Conservation (phyloP, 2,888 invertebrate genomes). For the Exocentrus adspersus region DNA sequence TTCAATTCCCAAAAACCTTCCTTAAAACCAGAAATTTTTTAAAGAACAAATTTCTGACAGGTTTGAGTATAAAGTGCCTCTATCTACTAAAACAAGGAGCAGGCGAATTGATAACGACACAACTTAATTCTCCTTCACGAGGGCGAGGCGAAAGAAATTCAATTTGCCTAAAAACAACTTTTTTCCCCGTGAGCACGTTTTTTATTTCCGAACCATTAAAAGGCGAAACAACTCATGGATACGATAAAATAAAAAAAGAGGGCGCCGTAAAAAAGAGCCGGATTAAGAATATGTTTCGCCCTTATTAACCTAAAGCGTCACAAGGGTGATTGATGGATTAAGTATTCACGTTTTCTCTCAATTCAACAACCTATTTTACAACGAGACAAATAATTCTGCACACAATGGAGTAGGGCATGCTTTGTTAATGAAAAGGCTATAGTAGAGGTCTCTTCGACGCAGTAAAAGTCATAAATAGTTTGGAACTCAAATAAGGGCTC, state of each 20-base stretch:
- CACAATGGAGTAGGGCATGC: too few species aligned
- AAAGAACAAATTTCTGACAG: too few species aligned
- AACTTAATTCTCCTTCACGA: not conserved
- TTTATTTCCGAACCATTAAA: not conserved
- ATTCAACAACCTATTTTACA: not conserved
- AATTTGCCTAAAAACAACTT: constrained; percentile 2
- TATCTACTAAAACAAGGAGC: not conserved
- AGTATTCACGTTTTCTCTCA: constrained; percentile 8
- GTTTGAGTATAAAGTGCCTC: not conserved
- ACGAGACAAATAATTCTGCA: not conserved
- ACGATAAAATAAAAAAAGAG: not conserved
- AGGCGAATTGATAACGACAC: not conserved
- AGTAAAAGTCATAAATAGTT: too few species aligned
- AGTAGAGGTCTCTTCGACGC: too few species aligned
- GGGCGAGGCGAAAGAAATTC: not conserved
- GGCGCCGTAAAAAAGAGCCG: not conserved
- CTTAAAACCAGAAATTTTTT: too few species aligned
- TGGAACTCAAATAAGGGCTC: too few species aligned
- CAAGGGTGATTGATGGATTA: constrained; percentile 13
- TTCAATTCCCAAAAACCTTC: too few species aligned
- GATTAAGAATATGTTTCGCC: constrained; percentile 3
- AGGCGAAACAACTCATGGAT: not conserved
- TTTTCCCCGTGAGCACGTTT: not conserved
- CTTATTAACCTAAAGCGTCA: constrained; percentile 7
- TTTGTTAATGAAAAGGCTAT: too few species aligned